Evolutionary conservation across 2,113 vertebrate genomes (phyloP), one percentile per base, ranked within the genome.

Genomic region (Dasypus novemcinctus): DNA sequence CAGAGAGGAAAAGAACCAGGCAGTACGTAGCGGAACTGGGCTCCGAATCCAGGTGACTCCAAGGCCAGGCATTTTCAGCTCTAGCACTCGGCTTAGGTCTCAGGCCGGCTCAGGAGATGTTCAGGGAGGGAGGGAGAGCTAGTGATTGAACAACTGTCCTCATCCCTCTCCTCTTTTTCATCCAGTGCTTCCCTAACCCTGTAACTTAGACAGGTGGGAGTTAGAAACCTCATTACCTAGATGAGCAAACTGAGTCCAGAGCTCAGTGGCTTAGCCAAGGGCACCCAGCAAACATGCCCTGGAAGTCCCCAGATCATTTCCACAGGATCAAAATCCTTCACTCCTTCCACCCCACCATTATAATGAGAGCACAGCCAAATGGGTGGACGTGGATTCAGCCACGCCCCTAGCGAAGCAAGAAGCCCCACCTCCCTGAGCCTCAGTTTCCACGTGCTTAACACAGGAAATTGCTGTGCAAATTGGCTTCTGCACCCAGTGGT

Each of bases 111-210:
- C 49, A 11, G 18, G 52, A 38, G 7, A 17, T 15, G 66, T 61
- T 9, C 18, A 23, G 27, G 1, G 25, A 0, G 8, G 0, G 23
- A 3, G 31, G 17, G 12, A 2, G 21, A 43, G 46, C 63, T 4
- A 14, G 31, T 4, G 25, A 5, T 1, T 20, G 31, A 36, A 33
- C 12, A 7, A 0, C 15, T 8, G 4, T 5, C 71, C 2, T 36
- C 41, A 8, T 12, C 8, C 31, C 72, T 31, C 36, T 36, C 36
- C 33, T 49, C 38, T 71, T 66, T 64, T 43, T 72, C 71, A 11
- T 12, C 71, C 33, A 7, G 23, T 4, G 6, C 29, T 41, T 23
- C 36, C 6, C 31, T 3, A 9, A 11, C 7, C 81, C 57, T 63
- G 57, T 74, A 27, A 78, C 72, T 46, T 27, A 59, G 31, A 46